Conservation (phyloP, 35 echinoderm and acorn worm species). For the Chiridota heheva region DNA sequence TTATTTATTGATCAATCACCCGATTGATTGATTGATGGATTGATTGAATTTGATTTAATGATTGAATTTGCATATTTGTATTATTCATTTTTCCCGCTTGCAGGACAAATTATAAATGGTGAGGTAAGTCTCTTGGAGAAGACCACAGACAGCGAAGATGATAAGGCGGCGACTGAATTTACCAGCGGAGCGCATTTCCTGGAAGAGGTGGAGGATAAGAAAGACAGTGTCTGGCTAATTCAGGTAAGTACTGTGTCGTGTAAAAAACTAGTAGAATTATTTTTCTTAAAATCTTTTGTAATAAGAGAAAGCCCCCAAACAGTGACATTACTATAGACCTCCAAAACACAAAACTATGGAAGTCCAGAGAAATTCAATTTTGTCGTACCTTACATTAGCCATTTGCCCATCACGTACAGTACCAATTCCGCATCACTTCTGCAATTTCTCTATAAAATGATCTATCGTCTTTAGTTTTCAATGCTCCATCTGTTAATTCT, state of each 20-base stretch:
- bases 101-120: slow-evolving; percentile 70
- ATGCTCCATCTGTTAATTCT: no score
- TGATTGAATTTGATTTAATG: not conserved
- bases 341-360: no score
- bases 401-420: not conserved
- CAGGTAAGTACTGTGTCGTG: slow-evolving; percentile 61
- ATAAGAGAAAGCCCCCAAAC: not conserved
- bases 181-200: slow-evolving; percentile 71
- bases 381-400: not conserved
- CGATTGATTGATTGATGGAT: no score
- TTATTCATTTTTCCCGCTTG: not conserved
- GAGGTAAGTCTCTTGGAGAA: slow-evolving; percentile 63
- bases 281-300: not conserved
- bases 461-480: no score
- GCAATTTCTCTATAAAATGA: no score
- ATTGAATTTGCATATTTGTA: not conserved
- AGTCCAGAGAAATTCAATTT: not conserved
- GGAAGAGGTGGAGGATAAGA: slow-evolving; percentile 99
- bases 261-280: not conserved
- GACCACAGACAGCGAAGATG: slow-evolving; percentile 34
- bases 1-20: no score
- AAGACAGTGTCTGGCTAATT: slow-evolving; percentile 93
- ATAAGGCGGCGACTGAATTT: no score
- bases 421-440: not conserved
- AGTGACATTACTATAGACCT: not conserved